Conservation (phyloP, 1,140 invertebrate genomes). For the Drosophila biarmipes region DNA sequence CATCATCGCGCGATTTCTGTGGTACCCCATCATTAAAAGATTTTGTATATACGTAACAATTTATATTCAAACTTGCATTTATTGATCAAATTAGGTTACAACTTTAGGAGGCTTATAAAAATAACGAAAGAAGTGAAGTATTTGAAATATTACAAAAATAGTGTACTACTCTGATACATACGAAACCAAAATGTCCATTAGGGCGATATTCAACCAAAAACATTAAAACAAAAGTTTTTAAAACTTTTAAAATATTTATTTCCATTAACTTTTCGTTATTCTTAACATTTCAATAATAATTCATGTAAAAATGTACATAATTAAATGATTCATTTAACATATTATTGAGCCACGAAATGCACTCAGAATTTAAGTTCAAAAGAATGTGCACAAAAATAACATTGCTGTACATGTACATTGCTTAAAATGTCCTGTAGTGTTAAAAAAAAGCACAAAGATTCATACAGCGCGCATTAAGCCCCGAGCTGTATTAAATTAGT, state of each 20-base stretch:
- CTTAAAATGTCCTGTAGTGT: neutral
- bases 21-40: neutral
- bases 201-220: constrained; percentile 61
- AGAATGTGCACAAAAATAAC: neutral
- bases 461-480: neutral
- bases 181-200: constrained; percentile 61
- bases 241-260: constrained; percentile 54
- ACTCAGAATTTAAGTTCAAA: too few species aligned
- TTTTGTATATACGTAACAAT: neutral
- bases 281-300: constrained; percentile 1
- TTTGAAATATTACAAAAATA: neutral
- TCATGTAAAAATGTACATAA: constrained; percentile 41
- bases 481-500: neutral
- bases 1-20: too few species aligned
- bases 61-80: constrained; percentile 51
- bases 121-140: neutral
- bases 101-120: constrained; percentile 1
- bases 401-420: neutral
- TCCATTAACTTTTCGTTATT: constrained; percentile 7
- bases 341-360: neutral
- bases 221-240: constrained; percentile 55
- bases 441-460: neutral
- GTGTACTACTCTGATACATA: constrained; percentile 8
- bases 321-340: neutral
- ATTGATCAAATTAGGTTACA: constrained; percentile 35